Evolutionary conservation across 2,888 invertebrate genomes (phyloP), one percentile per base, ranked within the genome.

Genomic region (Catocala fraxini): DNA sequence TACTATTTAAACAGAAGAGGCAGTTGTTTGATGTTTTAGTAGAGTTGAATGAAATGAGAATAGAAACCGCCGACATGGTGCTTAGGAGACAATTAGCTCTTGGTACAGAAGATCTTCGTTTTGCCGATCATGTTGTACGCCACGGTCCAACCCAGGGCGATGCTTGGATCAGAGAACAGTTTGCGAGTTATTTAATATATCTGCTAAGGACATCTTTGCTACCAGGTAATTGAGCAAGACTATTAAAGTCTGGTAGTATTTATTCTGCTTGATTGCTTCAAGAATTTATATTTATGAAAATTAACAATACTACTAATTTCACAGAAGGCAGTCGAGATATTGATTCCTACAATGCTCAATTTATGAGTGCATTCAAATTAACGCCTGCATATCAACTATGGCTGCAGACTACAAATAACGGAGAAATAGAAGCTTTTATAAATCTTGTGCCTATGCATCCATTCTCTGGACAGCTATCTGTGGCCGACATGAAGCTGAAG

Each of bases 101-200:
- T 39, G 98, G 98, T 1, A 99, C 99, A 0, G 99, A 99, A 83
- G 99, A 99, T 89, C 94, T 99, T 48, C 95, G 99, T 81, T 99
- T 99, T 91, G 98, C 98, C 13, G 99, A 99, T 88, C 98, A 97
- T 84, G 95, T 99, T 41, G 97, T 99, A 13, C 95, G 97, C 43
- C 95, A 96, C 53, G 94, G 95, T 9, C 92, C 96, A 1, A 89
- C 93, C 15, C 99, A 99, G 54, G 98, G 99, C 33, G 99, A 99
- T 84, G 97, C 98, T 75, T 99, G 99, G 99, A 97, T 99, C 70
- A 95, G 99, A 71, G 97, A 98, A 56, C 99, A 99, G 89, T 99
- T 99, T 87, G 96, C 97, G 71, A 96, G 97, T 55, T 98, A 98
- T 85, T 93, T 98, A 69, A 92, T 98, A 75, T 97, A 97, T 81